Base-by-base conservation (phyloP, 2,797 vertebrate species). In the Mormyrus hasselquistii region DNA sequence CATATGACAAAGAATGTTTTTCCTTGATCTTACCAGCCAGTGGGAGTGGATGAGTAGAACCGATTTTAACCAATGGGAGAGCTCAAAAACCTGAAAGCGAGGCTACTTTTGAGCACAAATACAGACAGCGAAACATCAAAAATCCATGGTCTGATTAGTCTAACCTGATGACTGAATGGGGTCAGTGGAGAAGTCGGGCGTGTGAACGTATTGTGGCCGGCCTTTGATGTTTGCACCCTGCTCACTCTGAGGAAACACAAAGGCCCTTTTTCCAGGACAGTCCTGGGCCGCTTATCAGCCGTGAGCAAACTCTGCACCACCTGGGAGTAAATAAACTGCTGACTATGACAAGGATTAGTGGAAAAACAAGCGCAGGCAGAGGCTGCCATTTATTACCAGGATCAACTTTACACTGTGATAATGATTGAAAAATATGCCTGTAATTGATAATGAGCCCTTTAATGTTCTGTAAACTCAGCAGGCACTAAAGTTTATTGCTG, bases 401-500 rank as follows among this genome's bases (percentile, higher is more conserved):
- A 94, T 94, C 91, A 89, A 91, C 91, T 82, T 88, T 86, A 19
- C 90, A 62, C 91, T 92, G 92, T 93, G 90, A 90, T 92, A 94
- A 96, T 94, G 90, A 91, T 88, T 83, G 12, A 90, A 92, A 93
- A 95, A 95, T 92, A 90, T 89, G 41, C 88, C 91, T 90, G 87
- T 91, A 88, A 90, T 90, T 14, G 0, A 89, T 88, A 92, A 93
- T 93, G 94, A 92, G 89, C n/a, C 85, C 5, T 90, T 29, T 85
- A 73, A 90, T 92, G 93, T 94, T 92, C 90, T 91, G 90, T 93
- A 91, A 92, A 86, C 90, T 90, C 79, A 91, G 59, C 91, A 25
- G 90, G 89, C 90, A 89, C 91, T 95, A 95, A 95, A 93, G 89
- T 91, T 65, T 94, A 94, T 94, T 94, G 92, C 94, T 92, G 91